These are phyloP conservation scores for Clarias platycephalus DNA, from an alignment of 2,797 vertebrate species.

Conservation along the genomic window DNA sequence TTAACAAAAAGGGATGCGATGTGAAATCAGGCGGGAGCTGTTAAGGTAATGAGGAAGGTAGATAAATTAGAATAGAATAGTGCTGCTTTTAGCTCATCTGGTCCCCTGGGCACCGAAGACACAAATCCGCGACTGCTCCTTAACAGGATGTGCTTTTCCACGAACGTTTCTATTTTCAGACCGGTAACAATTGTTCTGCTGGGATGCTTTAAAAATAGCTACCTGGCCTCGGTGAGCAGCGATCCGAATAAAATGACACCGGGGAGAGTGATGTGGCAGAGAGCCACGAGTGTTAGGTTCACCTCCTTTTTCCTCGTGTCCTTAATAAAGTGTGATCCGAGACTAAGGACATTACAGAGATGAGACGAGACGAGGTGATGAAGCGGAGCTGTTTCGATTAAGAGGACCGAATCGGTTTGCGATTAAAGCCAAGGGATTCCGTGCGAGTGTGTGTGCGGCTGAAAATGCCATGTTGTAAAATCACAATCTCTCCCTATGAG, in stretches of 20 bases:
- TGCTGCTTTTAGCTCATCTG: constrained; percentile 14
- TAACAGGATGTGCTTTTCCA: constrained; percentile 35
- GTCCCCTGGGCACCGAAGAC: constrained; percentile 13
- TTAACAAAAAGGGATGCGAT: neutral
- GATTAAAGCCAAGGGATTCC: constrained; percentile 25
- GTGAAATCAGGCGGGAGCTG: neutral
- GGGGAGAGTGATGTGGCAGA: constrained; percentile 28
- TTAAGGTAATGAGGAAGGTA: constrained; percentile 19
- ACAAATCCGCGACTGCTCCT: constrained; percentile 15
- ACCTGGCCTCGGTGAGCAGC: constrained; percentile 48
- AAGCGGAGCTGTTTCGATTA: constrained; percentile 30
- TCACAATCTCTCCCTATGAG: constrained; percentile 11
- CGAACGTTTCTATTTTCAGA: constrained; percentile 36
- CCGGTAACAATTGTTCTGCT: constrained; percentile 37
- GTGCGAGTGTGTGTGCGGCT: constrained; percentile 16
- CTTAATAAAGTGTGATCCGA: constrained; percentile 29
- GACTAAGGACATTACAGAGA: constrained; percentile 11
- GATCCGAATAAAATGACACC: constrained; percentile 45
- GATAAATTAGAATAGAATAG: neutral
- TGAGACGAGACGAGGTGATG: neutral
- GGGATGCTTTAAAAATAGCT: constrained; percentile 52
- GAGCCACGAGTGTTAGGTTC: constrained; percentile 41
- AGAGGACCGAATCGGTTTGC: neutral
- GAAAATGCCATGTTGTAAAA: constrained; percentile 30
- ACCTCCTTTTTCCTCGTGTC: constrained; percentile 40